Evolutionary conservation across 2,888 invertebrate species (phyloP), one percentile per base, ranked within the genome.

Genomic region (Drepana falcataria): DNA sequence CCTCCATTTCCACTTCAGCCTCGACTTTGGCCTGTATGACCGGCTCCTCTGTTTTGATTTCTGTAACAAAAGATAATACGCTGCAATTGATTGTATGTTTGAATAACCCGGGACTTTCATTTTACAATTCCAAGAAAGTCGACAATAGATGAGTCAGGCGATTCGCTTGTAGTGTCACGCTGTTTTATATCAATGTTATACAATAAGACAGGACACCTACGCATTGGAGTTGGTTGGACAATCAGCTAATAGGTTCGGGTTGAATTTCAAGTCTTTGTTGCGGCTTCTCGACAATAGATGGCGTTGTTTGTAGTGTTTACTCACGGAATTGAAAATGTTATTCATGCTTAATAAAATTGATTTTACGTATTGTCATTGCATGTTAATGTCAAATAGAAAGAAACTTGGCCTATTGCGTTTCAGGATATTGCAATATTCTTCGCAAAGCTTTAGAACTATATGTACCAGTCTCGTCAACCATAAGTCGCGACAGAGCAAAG

Each of bases 131-230:
- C 81, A 81, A 85, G 90, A 90, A 88, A 81, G 73, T 69, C 77
- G 79, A 90, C 89, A 90, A 90, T 90, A 81, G 89, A 74, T 90
- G 88, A 90, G 79, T 89, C 88, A 88, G 79, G 69, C 75, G 74
- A 81, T 82, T 85, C 81, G 78, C 74, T 83, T 75, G 75, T 77
- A 73, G 68, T 73, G 71, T 69, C 71, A 75, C 75, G 71, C 63
- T 63, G 75, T 73, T 75, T 72, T 51, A 51, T 77, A 81, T 79
- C 79, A 80, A 76, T 80, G 81, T 82, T 79, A 83, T 79, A 84
- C 79, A 81, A 83, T 79, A 74, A 79, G 79, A 82, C 83, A 73
- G 73, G 71, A 71, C 63, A 63, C 67, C 33, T 51, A 74, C 73
- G 71, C 73, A 76, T 82, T 78, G 66, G 71, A 61, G 63, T 63